Evolutionary conservation across 2,888 invertebrate genomes (phyloP).

Genomic region (Zhuqinia jingwanae): DNA sequence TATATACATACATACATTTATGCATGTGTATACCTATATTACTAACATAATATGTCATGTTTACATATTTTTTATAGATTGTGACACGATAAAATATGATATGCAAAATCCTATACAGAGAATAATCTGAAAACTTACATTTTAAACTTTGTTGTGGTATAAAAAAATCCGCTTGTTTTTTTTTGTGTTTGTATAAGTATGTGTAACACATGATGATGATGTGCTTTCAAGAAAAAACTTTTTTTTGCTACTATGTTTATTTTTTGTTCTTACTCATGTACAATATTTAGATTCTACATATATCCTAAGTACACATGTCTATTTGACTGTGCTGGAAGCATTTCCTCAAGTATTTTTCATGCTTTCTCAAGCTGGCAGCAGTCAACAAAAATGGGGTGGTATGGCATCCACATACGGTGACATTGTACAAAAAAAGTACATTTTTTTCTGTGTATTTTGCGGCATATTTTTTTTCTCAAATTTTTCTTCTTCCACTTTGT

Average conservation of each 20-base stretch:
- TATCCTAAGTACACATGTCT: background rate
- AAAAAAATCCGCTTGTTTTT: constrained; percentile 2
- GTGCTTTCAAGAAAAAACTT: too few species aligned
- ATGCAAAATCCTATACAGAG: constrained; percentile 1
- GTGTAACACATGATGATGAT: background rate
- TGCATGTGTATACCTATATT: too few species aligned
- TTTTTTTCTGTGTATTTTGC: background rate
- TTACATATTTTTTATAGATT: too few species aligned
- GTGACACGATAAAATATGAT: constrained; percentile 31
- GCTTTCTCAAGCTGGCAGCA: constrained; percentile 14
- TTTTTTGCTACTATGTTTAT: too few species aligned
- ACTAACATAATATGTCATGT: too few species aligned
- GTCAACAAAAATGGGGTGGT: background rate
- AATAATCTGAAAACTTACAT: constrained; percentile 9
- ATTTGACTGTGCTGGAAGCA: constrained; percentile 25
- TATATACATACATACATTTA: too few species aligned
- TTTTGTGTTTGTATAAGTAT: background rate
- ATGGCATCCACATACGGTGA: background rate
- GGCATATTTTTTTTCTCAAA: constrained; percentile 39
- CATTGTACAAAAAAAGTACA: constrained; percentile 9
- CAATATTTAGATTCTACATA: background rate
- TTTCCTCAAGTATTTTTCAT: constrained; percentile 32
- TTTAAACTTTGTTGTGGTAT: constrained; percentile 5
- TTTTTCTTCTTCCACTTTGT: background rate
- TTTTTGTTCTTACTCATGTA: too few species aligned